Evolutionary conservation across 2,113 vertebrate species (phyloP).

Genomic region (Machaerirhynchus nigripectus): DNA sequence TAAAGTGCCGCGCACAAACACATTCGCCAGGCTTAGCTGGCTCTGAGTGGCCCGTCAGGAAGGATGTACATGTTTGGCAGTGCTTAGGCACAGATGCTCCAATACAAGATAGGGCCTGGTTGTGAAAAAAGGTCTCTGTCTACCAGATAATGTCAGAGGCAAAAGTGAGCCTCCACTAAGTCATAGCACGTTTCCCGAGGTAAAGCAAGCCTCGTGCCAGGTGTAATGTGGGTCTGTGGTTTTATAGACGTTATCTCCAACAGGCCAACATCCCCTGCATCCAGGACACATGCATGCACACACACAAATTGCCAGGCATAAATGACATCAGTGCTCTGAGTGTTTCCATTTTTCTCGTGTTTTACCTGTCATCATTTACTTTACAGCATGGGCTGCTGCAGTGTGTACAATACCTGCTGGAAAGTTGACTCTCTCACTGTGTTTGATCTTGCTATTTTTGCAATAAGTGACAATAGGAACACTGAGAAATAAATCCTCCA

Average conservation of each 20-base stretch:
- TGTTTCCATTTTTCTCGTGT: not conserved
- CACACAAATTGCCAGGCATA: not conserved
- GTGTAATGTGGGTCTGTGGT: not conserved
- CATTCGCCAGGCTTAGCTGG: conserved; percentile 39
- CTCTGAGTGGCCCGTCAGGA: conserved; percentile 27
- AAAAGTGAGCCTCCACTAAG: not conserved
- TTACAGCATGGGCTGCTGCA: not conserved
- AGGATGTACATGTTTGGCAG: conserved; percentile 48
- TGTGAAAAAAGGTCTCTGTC: conserved; percentile 9
- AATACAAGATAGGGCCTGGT: not conserved
- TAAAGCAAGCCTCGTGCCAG: not conserved
- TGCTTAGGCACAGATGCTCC: conserved; percentile 33
- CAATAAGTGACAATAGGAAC: not conserved
- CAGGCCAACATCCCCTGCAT: not conserved
- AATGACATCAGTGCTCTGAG: not conserved
- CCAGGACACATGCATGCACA: not conserved
- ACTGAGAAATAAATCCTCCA: not conserved
- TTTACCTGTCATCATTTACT: not conserved
- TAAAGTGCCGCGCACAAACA: not conserved
- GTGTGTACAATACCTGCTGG: not conserved
- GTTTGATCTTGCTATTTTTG: not conserved
- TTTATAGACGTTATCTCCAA: not conserved
- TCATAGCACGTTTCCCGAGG: rapidly evolving
- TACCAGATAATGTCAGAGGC: not conserved
- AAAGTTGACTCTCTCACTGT: not conserved